Evolutionary conservation across 1,140 invertebrate genomes (phyloP), one percentile per base, ranked within the genome.

Genomic region (Mesaphorura yosii): DNA sequence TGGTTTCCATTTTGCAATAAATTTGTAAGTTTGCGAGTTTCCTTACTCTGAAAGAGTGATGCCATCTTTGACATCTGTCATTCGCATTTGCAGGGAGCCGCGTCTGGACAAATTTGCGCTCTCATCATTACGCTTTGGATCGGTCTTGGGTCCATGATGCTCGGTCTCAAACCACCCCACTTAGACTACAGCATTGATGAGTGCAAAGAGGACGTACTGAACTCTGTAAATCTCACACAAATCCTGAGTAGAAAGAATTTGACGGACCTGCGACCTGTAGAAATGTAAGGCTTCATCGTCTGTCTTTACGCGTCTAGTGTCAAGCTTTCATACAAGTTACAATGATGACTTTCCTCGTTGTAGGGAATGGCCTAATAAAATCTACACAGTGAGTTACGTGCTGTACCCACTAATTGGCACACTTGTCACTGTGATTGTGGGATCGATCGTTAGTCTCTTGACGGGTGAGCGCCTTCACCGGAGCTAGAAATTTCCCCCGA

Each of bases 311-410:
- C 23, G 7, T 7, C 19, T 6, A 42, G 23, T 19, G n/a, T 22
- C 23, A 10, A 17, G 40, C n/a, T 19, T 19, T 10, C n/a, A 19
- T 7, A 12, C 4, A 46, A 26, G 23, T 46, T 12, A 4, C 12
- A 26, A 46, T 25, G 6, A 46, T 5, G 12, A 26, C 44, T 22
- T 46, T 7, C 23, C 12, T 5, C 10, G 12, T 46, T 47, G 0
- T 25, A 62, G 56, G 12, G 46, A 56, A 40, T 64, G 57, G 57
- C 59, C 62, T 15, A 57, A 64, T 27, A 64, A 64, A 39, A 19
- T 64, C 2, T 64, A 62, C 54, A 62, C 62, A 3, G 23, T 64
- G 20, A 59, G 56, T 3, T 64, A 64, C 48, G 53, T 64, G 14
- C 25, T 64, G 41, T 64, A 64, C 29, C 39, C 62, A 15, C 57